phyloP scores from a whole-genome alignment of 2,797 vertebrate species.

The Bufotes viridis region DNA sequence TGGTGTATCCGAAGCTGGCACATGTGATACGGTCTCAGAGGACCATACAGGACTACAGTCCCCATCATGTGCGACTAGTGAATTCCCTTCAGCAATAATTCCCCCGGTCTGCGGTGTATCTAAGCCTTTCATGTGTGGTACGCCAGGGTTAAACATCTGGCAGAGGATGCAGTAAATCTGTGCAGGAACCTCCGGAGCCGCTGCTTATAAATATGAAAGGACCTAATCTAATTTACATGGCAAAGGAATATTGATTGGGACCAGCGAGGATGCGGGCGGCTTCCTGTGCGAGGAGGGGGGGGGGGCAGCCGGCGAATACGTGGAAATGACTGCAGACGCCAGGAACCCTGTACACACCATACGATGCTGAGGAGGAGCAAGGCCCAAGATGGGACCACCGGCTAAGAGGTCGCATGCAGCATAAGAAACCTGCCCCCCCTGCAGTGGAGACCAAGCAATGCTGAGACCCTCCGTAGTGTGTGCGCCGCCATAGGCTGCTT shows the following conservation, averaged over 20 bases:
- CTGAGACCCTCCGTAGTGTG: no score
- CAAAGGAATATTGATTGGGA: constrained; percentile 49
- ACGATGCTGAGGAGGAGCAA: not conserved
- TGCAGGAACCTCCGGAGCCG: not conserved
- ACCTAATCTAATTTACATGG: constrained; percentile 36
- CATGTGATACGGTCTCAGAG: not conserved
- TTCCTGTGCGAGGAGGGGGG: not conserved
- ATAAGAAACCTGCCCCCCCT: not conserved
- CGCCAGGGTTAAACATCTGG: constrained; percentile 9
- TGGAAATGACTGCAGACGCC: not conserved
- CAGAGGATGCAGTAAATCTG: not conserved
- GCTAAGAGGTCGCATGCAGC: not conserved
- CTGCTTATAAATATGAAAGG: constrained; percentile 16
- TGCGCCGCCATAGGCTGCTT: no score
- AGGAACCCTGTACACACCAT: not conserved
- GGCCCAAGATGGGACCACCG: no score
- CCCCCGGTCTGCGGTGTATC: not conserved
- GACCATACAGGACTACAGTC: not conserved
- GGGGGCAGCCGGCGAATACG: not conserved
- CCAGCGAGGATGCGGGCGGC: not conserved
- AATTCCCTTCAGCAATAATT: not conserved
- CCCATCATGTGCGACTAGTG: not conserved
- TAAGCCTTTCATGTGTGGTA: not conserved
- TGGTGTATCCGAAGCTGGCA: not conserved
- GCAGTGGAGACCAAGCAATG: not conserved